phyloP scores from a whole-genome alignment of 2,888 invertebrate genomes.

The Leptopilina myrica region DNA sequence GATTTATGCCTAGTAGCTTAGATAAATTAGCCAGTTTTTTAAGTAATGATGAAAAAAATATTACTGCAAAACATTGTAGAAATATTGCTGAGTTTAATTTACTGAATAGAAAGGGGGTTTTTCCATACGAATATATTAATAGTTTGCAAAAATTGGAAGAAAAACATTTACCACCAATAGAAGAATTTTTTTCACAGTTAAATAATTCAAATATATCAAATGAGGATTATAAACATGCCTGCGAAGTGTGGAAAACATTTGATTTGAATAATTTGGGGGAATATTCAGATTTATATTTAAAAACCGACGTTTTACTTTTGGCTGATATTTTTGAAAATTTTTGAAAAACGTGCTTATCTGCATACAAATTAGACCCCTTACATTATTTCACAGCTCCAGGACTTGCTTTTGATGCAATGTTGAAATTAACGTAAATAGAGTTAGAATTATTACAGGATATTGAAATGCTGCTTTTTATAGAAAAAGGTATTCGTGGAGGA shows the following conservation, averaged over 20 bases:
- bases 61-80: conserved; percentile 32
- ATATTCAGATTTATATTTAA: too few relatives aligned
- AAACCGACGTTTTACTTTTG: too few relatives aligned
- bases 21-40: conserved; percentile 46
- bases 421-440: background rate
- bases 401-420: conserved; percentile 5
- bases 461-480: background rate
- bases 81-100: background rate
- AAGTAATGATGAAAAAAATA: conserved; percentile 38
- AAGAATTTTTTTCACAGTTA: too few relatives aligned
- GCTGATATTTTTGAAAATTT: too few relatives aligned
- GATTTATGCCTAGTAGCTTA: conserved; percentile 25
- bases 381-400: background rate
- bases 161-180: too few relatives aligned
- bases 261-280: too few relatives aligned
- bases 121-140: background rate
- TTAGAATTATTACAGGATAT: conserved; percentile 8
- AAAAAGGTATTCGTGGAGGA: background rate
- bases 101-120: background rate
- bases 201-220: too few relatives aligned
- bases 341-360: too few relatives aligned
- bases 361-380: too few relatives aligned
- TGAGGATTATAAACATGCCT: too few relatives aligned
- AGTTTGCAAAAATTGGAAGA: too few relatives aligned
- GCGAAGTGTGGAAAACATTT: too few relatives aligned